Conservation (phyloP, 2,888 invertebrate genomes). For the Limnephilus rhombicus region DNA sequence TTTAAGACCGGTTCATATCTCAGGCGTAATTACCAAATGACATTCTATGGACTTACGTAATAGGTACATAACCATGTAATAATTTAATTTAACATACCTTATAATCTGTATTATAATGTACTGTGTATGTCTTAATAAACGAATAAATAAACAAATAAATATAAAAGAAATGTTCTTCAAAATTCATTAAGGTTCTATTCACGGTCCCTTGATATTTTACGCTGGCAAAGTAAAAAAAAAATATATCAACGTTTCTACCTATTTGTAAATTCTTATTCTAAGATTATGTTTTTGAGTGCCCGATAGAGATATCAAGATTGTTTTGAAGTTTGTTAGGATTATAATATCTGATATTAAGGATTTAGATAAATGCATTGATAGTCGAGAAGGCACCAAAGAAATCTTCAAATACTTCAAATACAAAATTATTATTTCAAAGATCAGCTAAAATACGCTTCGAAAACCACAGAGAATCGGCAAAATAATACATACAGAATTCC, state of each 20-base stretch:
- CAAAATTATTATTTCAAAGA: not conserved
- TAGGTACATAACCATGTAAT: no score
- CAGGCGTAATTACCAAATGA: no score
- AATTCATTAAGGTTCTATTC: not conserved
- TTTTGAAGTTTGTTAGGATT: not conserved
- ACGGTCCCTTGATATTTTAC: not conserved
- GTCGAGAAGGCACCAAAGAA: not conserved
- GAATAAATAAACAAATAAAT: no score
- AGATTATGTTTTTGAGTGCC: not conserved
- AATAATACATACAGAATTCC: not conserved
- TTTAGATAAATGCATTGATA: slow-evolving; percentile 31
- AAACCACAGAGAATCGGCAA: slow-evolving; percentile 17
- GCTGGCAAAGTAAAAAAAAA: not conserved
- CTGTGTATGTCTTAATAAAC: no score
- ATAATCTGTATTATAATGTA: no score
- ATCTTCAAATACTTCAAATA: not conserved
- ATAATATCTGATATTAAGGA: not conserved
- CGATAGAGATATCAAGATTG: slow-evolving; percentile 7
- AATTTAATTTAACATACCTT: no score
- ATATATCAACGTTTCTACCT: not conserved
- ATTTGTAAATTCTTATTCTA: not conserved
- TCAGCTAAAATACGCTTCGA: slow-evolving; percentile 11
- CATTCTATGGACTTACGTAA: no score
- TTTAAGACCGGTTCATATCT: no score
- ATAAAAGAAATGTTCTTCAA: not conserved